These are phyloP conservation scores for Melanaphis sacchari DNA, from an alignment of 1,140 invertebrate species.

Conservation along the genomic window DNA sequence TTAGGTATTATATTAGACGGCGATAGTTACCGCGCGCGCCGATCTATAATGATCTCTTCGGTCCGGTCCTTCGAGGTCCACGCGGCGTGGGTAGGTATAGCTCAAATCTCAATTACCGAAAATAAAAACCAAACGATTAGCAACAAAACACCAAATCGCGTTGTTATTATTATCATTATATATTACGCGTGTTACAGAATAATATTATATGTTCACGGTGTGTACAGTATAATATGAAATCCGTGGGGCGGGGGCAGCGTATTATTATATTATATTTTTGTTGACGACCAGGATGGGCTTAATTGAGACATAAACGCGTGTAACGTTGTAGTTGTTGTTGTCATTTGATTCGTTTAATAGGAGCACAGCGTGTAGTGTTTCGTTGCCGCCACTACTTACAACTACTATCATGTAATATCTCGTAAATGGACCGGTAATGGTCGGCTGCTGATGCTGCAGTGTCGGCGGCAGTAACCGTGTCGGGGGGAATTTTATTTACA, in stretches of 20 bases:
- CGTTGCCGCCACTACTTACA: slow-evolving; percentile 1
- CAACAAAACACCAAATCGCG: not conserved
- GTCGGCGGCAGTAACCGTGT: not conserved
- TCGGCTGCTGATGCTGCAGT: not conserved
- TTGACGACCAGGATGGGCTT: slow-evolving; percentile 25
- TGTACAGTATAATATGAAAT: not conserved
- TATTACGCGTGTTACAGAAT: not conserved
- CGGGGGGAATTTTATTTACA: not conserved
- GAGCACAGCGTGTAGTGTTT: not conserved
- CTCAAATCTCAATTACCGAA: slow-evolving; percentile 36
- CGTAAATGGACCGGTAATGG: slow-evolving; percentile 37
- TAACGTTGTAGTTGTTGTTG: slow-evolving; percentile 7
- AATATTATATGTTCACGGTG: not conserved
- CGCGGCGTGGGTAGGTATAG: not conserved
- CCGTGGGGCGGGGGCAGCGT: not conserved
- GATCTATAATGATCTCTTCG: not conserved
- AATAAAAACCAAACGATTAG: not conserved
- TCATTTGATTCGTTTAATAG: slow-evolving; percentile 47
- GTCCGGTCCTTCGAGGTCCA: not conserved
- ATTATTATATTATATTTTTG: not conserved
- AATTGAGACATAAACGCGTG: slow-evolving; percentile 55
- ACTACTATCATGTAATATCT: slow-evolving; percentile 18
- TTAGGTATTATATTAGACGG: not conserved
- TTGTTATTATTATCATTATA: not conserved
- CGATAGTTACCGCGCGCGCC: not conserved